Evolutionary conservation across 2,113 vertebrate genomes (phyloP).

Genomic region (Sander lucioperca): DNA sequence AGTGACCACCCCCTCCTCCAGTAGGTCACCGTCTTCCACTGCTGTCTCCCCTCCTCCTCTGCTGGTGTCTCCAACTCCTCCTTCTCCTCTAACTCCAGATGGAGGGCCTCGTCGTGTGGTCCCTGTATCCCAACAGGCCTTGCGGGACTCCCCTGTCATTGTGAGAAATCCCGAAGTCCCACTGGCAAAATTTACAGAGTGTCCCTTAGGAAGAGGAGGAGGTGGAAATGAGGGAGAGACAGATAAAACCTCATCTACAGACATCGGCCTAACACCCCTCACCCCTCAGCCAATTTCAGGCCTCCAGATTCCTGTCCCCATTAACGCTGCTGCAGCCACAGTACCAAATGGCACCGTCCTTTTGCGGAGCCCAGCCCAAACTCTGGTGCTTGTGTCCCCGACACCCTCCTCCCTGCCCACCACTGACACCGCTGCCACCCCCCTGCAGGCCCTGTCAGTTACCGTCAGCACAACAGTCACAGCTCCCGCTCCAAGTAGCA

Average conservation of each 20-base stretch:
- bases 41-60: conserved; percentile 84
- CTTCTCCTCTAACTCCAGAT: conserved; percentile 87
- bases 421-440: conserved; percentile 61
- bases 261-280: conserved; percentile 62
- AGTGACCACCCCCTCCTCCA: conserved; percentile 69
- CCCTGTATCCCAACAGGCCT: conserved; percentile 83
- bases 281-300: conserved; percentile 75
- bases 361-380: conserved; percentile 79
- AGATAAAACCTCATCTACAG: conserved; percentile 66
- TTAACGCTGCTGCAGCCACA: conserved; percentile 85
- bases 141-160: conserved; percentile 92
- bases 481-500: conserved; percentile 62
- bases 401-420: conserved; percentile 77
- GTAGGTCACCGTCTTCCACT: conserved; percentile 74
- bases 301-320: conserved; percentile 90
- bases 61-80: conserved; percentile 80
- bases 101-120: conserved; percentile 87
- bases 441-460: conserved; percentile 81
- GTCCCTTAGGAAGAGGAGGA: conserved; percentile 80
- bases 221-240: conserved; percentile 45
- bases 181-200: conserved; percentile 89
- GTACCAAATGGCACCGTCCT: conserved; percentile 81
- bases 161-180: conserved; percentile 93
- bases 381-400: conserved; percentile 82
- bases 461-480: conserved; percentile 75